Evolutionary conservation across 2,888 invertebrate species (phyloP).

Genomic region (Reticulitermes lucifugus): DNA sequence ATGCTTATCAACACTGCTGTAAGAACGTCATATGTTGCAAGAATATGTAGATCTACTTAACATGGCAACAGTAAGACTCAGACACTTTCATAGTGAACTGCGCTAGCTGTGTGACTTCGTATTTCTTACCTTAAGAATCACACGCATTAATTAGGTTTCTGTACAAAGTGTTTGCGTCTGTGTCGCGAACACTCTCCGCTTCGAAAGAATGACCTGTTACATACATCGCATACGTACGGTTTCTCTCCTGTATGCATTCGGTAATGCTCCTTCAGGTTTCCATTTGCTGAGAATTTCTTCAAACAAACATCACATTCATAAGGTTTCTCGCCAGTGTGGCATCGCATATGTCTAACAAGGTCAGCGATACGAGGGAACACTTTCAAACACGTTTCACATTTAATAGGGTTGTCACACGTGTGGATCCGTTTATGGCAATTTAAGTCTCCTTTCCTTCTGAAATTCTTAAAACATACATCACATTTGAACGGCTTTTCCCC

Average conservation of each 20-base stretch:
- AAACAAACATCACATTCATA: neutral
- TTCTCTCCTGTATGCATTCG: neutral
- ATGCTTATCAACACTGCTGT: too few species aligned
- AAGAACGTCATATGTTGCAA: too few species aligned
- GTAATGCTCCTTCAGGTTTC: neutral
- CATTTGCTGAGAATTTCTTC: neutral
- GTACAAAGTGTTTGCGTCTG: neutral
- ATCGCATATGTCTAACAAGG: neutral
- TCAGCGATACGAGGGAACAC: neutral
- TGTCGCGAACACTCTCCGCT: neutral
- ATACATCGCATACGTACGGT: neutral
- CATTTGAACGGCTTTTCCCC: constrained; percentile 1
- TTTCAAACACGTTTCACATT: neutral
- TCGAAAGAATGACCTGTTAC: constrained; percentile 1
- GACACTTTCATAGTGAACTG: too few species aligned
- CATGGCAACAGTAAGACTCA: too few species aligned
- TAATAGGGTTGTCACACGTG: neutral
- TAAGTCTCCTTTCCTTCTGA: neutral
- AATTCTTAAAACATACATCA: neutral
- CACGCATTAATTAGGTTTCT: too few species aligned
- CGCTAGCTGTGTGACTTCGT: too few species aligned
- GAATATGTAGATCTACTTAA: too few species aligned
- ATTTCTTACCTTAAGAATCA: too few species aligned
- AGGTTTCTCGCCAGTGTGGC: neutral
- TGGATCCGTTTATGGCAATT: neutral